Conservation (phyloP, 2,797 vertebrate species). For the Lophotriccus pileatus region DNA sequence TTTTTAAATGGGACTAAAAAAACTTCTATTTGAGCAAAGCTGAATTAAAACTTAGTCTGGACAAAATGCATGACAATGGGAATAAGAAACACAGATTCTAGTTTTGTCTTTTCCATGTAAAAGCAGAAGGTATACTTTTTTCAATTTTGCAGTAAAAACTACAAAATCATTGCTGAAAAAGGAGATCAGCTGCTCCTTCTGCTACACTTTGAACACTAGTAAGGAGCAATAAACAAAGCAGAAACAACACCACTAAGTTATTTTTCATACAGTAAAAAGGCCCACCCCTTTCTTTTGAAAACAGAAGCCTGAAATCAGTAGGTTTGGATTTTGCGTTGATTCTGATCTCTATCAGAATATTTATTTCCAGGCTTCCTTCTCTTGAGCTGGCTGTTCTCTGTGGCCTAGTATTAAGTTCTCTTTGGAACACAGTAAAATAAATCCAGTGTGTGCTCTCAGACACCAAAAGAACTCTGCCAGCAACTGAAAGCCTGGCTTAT, state of each 20-base stretch:
- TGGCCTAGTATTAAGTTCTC: not conserved
- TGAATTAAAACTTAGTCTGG: not conserved
- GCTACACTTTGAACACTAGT: not conserved
- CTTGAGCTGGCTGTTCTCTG: not conserved
- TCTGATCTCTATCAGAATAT: not conserved
- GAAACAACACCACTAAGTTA: not conserved
- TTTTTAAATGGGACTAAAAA: not conserved
- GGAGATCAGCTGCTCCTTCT: not conserved
- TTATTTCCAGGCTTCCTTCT: not conserved
- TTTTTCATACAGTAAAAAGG: not conserved
- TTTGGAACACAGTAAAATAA: not conserved
- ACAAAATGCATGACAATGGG: fast-evolving
- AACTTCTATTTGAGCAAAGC: not conserved
- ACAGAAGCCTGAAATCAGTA: not conserved
- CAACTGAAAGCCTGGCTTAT: not conserved
- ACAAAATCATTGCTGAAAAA: not conserved
- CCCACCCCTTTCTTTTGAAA: not conserved
- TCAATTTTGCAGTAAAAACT: not conserved
- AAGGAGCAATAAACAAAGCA: not conserved
- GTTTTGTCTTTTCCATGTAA: not conserved
- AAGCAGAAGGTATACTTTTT: fast-evolving
- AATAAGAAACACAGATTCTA: not conserved
- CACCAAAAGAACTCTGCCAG: not conserved
- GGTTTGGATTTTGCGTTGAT: not conserved
- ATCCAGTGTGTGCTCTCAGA: not conserved